Base-by-base conservation (phyloP, 2,797 vertebrate genomes). In the Megaceryle alcyon region DNA sequence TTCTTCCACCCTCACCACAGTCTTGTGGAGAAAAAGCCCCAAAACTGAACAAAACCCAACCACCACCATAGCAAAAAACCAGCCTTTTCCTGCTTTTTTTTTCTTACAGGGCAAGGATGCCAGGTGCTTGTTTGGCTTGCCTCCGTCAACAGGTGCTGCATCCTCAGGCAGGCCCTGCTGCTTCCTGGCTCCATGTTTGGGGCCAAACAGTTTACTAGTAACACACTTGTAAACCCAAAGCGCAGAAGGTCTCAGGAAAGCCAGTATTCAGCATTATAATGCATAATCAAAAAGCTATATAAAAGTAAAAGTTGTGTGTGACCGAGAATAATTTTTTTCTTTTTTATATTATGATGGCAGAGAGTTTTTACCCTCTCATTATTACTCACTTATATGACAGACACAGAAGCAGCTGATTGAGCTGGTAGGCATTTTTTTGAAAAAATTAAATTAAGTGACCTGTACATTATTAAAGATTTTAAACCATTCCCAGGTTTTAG, bases 141-240 rank as follows among this genome's bases (percentile, higher is more conserved):
- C 43, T 75, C 56, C 60, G 33, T 31, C 41, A 19, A 16, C 8
- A 35, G 63, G 68, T 54, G 43, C 51, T 86, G 66, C 3, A 12
- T 54, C 51, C 31, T 70, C 39, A 21, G 23, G n/a, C 53, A 73
- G 75, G 26, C 18, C 33, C 35, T 54, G 21, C 53, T 73, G 51
- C 28, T 86, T 54, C 43, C 51, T 65, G 20, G 63, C 68, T 84
- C 70, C 2, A 0, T 2, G 12, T 21, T 89, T 56, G 79, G 68
- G 86, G 53, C 49, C 61, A 94, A 94, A 75, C 56, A 71, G 68
- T 75, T 89, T 89, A 92, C 73, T 18, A 44, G 39, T 63, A 64
- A 61, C 25, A 44, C 5, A 3, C 39, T 66, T 53, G 51, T 82
- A 63, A 87, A 91, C 35, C 10, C 54, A 49, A 48, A 54, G 22